Conservation (phyloP, 2,797 vertebrate species). For the Huso huso region DNA sequence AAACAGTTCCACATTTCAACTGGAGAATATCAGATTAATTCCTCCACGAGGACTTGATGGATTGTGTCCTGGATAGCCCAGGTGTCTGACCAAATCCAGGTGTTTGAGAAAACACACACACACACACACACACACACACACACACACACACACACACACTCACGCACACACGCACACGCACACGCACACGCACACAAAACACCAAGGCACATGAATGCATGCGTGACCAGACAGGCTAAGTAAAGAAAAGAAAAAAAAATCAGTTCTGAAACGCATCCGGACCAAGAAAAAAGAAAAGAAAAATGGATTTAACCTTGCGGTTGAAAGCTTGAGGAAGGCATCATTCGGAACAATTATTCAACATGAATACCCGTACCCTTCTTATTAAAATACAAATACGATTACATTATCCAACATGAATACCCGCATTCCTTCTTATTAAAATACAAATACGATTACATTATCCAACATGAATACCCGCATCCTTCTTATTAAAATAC, state of each 20-base stretch:
- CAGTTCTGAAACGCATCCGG: background rate
- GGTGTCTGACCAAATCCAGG: conserved; percentile 61
- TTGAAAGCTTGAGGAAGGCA: background rate
- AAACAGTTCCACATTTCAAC: conserved; percentile 47
- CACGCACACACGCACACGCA: no score
- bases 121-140: conserved; percentile 3
- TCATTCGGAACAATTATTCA: no score
- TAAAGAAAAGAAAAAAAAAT: conserved; percentile 1
- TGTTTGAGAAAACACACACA: conserved; percentile 52
- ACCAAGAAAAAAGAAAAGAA: background rate
- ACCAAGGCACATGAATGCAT: conserved; percentile 19
- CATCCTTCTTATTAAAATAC: no score
- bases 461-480: no score
- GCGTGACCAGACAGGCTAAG: conserved; percentile 38
- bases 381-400: background rate
- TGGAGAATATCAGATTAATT: conserved; percentile 57
- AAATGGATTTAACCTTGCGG: background rate
- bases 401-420: no score
- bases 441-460: background rate
- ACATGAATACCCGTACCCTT: no score
- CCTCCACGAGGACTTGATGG: conserved; percentile 54
- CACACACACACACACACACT: no score
- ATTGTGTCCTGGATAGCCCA: conserved; percentile 55
- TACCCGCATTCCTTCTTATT: no score
- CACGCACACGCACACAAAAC: background rate